Percentiles rank a stretch among this genome's conserved stretches.
Conservation (phyloP, 1,140 invertebrate genomes). For the Musca vetustissima region DNA sequence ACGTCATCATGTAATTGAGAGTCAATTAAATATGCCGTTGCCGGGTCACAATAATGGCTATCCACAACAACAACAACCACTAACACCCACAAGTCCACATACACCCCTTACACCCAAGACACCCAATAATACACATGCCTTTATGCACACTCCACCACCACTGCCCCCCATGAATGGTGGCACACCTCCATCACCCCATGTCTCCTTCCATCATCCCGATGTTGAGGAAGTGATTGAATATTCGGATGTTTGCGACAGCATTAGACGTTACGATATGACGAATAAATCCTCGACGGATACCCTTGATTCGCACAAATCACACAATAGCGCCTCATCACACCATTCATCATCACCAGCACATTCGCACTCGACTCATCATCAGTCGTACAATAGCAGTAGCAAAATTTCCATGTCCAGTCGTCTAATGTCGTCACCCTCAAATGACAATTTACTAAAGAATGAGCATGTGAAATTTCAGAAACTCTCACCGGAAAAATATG, state of each 20-base stretch:
- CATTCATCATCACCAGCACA: constrained; percentile 12
- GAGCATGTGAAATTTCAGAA: constrained; percentile 56
- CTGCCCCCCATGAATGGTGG: constrained; percentile 2
- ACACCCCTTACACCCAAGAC: constrained; percentile 27
- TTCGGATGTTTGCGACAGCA: constrained; percentile 52
- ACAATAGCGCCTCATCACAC: constrained; percentile 21
- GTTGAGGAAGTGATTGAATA: constrained; percentile 51
- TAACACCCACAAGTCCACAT: constrained; percentile 27
- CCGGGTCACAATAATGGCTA: too few relatives aligned
- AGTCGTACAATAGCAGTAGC: background rate
- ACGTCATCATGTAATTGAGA: constrained; percentile 24
- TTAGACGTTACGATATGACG: constrained; percentile 41
- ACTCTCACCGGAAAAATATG: constrained; percentile 52
- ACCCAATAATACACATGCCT: constrained; percentile 33
- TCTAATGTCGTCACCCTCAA: constrained; percentile 42
- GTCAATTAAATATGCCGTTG: constrained; percentile 22
- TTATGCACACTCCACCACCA: constrained; percentile 26
- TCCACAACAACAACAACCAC: too few relatives aligned
- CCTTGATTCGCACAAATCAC: constrained; percentile 14
- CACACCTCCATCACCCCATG: constrained; percentile 13
- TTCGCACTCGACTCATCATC: constrained; percentile 3
- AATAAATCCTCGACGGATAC: constrained; percentile 27
- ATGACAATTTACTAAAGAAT: constrained; percentile 49
- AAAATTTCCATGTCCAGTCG: constrained; percentile 30
- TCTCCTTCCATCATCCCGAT: constrained; percentile 11